Base-by-base conservation (phyloP, 2,113 vertebrate genomes). In the Elephas maximus region DNA sequence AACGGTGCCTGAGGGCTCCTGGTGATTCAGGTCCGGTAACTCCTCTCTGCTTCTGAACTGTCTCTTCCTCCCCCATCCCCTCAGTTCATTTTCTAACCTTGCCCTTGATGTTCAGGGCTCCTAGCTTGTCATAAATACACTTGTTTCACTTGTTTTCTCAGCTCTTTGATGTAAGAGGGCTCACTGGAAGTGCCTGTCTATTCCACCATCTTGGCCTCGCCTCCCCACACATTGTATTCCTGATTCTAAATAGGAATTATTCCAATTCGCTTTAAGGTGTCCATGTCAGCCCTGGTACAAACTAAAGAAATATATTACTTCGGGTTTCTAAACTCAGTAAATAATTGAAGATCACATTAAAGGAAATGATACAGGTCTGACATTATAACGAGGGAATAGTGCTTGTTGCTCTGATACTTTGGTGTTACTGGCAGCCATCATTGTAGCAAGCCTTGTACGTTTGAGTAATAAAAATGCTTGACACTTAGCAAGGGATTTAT, bases 231-330 rank as follows among this genome's bases (percentile, higher is more conserved):
- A 57, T 30, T 95, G 45, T 94, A 57, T 30, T 83, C 94, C 93
- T 90, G 3, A 60, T 20, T 88, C 30, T 77, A 89, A 92, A 14
- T n/a, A 88, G 65, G 6, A 65, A 88, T 76, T 95, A 96, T 80
- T 88, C 82, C 77, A 24, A 90, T 90, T 81, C 85, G n/a, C 63
- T 63, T 44, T 87, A 73, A 87, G 51, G 67, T 5, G 21, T 81
- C 91, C 12, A 2, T 71, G 48, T 96, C 57, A 87, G 48, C 21
- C 28, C 63, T 18, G 1, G 11, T 48, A 85, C 37, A 51, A 96
- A 94, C 73, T 90, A 60, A 83, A 86, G 79, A 62, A 94, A 81
- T n/a, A 23, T 41, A 6, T 21, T 60, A 53, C 37, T 17, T 92
- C 24, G 41, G 20, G 8, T 94, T 84, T 92, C 81, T 85, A 82